Conservation (phyloP, 2,888 invertebrate species). For the Drosophila melanosoma region DNA sequence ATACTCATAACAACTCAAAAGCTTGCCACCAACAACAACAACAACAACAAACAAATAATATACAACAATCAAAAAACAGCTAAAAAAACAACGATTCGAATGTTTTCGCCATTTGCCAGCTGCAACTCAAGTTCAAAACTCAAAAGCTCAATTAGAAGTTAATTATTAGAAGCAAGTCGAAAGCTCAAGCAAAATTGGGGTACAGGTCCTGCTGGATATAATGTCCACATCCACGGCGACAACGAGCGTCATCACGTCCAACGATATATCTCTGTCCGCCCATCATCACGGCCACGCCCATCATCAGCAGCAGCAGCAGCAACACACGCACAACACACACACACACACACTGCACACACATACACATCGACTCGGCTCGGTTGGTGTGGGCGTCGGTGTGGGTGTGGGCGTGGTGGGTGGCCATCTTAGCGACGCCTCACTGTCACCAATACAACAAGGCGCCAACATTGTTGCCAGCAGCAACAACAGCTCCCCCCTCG, state of each 20-base stretch:
- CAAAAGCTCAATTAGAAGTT: slow-evolving; percentile 10
- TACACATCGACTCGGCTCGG: slow-evolving; percentile 47
- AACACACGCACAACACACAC: slow-evolving; percentile 43
- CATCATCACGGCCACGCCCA: slow-evolving; percentile 66
- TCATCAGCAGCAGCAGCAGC: slow-evolving; percentile 22
- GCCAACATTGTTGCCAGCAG: slow-evolving; percentile 74
- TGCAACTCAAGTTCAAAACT: slow-evolving; percentile 32
- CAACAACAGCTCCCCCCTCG: slow-evolving; percentile 75
- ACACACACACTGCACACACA: slow-evolving; percentile 47
- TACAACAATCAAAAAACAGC: slow-evolving; percentile 28
- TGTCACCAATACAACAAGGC: slow-evolving; percentile 71
- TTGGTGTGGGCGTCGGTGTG: slow-evolving; percentile 67
- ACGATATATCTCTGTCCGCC: slow-evolving; percentile 79
- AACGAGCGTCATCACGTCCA: slow-evolving; percentile 83
- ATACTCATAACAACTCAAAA: slow-evolving; percentile 68
- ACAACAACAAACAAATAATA: slow-evolving; percentile 14
- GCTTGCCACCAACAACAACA: slow-evolving; percentile 52
- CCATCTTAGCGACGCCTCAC: slow-evolving; percentile 72
- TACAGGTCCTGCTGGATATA: slow-evolving; percentile 47
- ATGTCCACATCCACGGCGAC: slow-evolving; percentile 83
- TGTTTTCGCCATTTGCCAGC: slow-evolving; percentile 39
- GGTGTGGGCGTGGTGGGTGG: slow-evolving; percentile 59
- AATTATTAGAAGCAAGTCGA: slow-evolving; percentile 6
- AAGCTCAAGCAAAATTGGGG: neutral
- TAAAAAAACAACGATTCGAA: slow-evolving; percentile 31